phyloP scores from a whole-genome alignment of 1,140 invertebrate genomes.

The Pinna nobilis region DNA sequence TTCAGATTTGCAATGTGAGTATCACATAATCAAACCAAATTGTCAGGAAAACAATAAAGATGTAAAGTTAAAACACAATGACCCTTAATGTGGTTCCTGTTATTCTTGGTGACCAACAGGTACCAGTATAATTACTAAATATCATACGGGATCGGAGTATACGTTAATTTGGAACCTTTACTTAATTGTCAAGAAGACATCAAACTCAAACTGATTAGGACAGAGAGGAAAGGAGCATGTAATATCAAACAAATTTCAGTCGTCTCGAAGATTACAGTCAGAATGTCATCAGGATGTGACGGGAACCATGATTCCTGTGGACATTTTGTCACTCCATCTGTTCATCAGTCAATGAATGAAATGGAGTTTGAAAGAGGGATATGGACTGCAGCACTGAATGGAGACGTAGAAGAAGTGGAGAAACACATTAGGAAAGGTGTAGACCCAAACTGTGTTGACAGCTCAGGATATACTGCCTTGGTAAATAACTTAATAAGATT shows the following conservation, averaged over 20 bases:
- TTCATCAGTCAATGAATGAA: slow-evolving; percentile 86
- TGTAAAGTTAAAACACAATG: neutral
- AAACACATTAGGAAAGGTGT: slow-evolving; percentile 54
- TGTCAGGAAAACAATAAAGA: neutral
- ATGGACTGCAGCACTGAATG: slow-evolving; percentile 82
- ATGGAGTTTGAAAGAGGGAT: slow-evolving; percentile 93
- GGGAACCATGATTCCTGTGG: neutral
- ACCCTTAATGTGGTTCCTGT: neutral
- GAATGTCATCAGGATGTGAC: too few relatives aligned
- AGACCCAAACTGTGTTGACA: slow-evolving; percentile 58
- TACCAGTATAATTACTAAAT: neutral
- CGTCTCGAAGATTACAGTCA: too few relatives aligned
- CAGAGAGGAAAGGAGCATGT: too few relatives aligned
- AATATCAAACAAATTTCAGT: too few relatives aligned
- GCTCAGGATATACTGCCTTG: slow-evolving; percentile 72
- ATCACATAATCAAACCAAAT: neutral
- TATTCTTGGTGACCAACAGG: neutral
- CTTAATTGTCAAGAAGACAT: slow-evolving; percentile 1
- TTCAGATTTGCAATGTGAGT: neutral
- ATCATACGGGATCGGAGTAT: neutral
- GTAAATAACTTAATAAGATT: slow-evolving; percentile 57
- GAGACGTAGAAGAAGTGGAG: slow-evolving; percentile 68
- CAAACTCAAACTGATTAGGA: too few relatives aligned
- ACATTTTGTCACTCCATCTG: slow-evolving; percentile 68
- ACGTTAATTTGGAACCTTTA: neutral